Evolutionary conservation across 2,888 invertebrate genomes (phyloP).

Genomic region (Hesperia comma): DNA sequence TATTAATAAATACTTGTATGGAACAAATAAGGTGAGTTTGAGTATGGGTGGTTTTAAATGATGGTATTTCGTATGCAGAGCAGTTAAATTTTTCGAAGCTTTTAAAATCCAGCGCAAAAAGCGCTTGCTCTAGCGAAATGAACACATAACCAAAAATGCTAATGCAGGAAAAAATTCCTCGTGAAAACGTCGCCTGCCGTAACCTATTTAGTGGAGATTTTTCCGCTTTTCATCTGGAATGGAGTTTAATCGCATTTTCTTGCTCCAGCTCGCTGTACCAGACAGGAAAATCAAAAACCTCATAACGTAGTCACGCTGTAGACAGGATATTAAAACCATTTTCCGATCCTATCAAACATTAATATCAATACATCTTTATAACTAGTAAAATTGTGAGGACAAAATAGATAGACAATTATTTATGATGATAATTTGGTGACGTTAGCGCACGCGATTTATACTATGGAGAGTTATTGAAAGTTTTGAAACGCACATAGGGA

Average conservation of each 20-base stretch:
- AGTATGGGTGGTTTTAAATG: conserved; percentile 8
- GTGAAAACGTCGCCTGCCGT: neutral
- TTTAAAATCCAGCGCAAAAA: neutral
- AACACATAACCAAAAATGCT: neutral
- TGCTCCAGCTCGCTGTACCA: neutral
- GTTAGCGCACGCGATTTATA: too few relatives aligned
- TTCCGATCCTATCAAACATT: too few relatives aligned
- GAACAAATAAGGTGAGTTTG: too few relatives aligned
- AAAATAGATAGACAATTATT: too few relatives aligned
- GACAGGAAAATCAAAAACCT: conserved; percentile 4
- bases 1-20: too few relatives aligned
- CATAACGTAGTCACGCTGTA: neutral
- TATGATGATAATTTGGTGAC: too few relatives aligned
- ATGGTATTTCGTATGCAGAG: neutral
- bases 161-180: neutral
- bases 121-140: neutral
- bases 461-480: too few relatives aligned
- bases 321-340: conserved; percentile 8
- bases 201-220: conserved; percentile 24
- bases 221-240: conserved; percentile 22
- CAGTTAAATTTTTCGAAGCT: conserved; percentile 17
- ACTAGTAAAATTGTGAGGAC: too few relatives aligned
- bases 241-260: conserved; percentile 23
- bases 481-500: too few relatives aligned
- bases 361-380: too few relatives aligned